Evolutionary conservation across 2,888 invertebrate species (phyloP).

Genomic region (Netelia fuscicornis): DNA sequence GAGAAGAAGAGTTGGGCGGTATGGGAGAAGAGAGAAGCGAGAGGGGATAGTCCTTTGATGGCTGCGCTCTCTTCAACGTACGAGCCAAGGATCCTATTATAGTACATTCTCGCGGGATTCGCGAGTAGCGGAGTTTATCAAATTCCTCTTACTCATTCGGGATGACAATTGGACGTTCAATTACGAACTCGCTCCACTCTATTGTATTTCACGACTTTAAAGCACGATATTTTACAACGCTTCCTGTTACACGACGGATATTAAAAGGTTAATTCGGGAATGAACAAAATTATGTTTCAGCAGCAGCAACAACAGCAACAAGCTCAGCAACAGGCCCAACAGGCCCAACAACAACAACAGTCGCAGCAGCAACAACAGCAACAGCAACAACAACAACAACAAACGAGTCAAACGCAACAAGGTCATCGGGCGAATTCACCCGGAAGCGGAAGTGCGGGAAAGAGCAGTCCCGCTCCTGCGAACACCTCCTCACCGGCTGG

Average conservation of each 20-base stretch:
- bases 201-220: background rate
- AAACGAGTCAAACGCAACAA: conserved; percentile 77
- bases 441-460: conserved; percentile 80
- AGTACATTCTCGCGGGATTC: conserved; percentile 41
- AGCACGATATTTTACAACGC: no score
- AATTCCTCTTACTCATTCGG: conserved; percentile 53
- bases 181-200: conserved; percentile 43
- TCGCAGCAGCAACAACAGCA: conserved; percentile 75
- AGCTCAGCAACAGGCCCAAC: conserved; percentile 71
- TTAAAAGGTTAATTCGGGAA: background rate
- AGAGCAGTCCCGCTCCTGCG: conserved; percentile 80
- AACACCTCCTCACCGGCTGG: conserved; percentile 81
- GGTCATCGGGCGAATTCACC: conserved; percentile 81
- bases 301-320: conserved; percentile 65
- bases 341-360: conserved; percentile 76
- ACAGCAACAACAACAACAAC: conserved; percentile 78
- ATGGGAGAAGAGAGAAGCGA: conserved; percentile 15
- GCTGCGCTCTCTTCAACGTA: conserved; percentile 33
- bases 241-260: no score
- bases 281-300: conserved; percentile 49
- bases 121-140: conserved; percentile 51
- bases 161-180: conserved; percentile 22
- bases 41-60: conserved; percentile 54
- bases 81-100: conserved; percentile 47
- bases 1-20: background rate